A percentile compares a stretch with the other conserved stretches of the same genome.
phyloP scores from a whole-genome alignment of 37 sponge, comb jelly and placozoan species.

The Spongilla lacustris region DNA sequence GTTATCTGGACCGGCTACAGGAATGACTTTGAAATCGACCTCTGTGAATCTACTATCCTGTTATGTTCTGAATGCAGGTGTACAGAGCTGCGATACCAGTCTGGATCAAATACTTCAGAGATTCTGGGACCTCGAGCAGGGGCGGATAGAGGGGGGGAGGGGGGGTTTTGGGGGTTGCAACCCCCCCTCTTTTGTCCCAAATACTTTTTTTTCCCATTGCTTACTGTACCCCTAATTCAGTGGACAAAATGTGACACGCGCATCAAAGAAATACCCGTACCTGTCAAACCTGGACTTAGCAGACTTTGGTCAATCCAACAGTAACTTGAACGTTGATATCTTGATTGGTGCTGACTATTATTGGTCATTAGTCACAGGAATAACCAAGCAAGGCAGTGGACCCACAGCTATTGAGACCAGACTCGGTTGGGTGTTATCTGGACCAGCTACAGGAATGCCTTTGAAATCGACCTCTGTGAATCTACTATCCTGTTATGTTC shows the following conservation, averaged over 20 bases:
- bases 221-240: no score
- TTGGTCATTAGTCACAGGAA: slow-evolving; percentile 15
- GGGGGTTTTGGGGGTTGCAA: no score
- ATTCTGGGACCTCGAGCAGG: no score
- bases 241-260: no score
- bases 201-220: no score
- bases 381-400: neutral
- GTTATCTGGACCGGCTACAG: neutral
- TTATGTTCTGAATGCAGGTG: neutral
- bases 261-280: neutral
- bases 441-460: neutral
- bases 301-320: neutral
- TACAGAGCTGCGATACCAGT: neutral
- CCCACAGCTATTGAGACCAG: neutral
- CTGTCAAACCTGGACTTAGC: neutral
- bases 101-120: neutral
- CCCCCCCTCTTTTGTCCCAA: no score
- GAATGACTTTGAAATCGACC: neutral
- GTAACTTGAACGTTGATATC: neutral
- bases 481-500: neutral
- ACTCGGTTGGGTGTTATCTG: no score
- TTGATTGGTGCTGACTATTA: slow-evolving; percentile 10
- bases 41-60: neutral
- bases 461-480: neutral
- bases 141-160: no score